These are phyloP conservation scores for Abramis brama DNA, from an alignment of 2,113 vertebrate genomes.

Conservation along the genomic window DNA sequence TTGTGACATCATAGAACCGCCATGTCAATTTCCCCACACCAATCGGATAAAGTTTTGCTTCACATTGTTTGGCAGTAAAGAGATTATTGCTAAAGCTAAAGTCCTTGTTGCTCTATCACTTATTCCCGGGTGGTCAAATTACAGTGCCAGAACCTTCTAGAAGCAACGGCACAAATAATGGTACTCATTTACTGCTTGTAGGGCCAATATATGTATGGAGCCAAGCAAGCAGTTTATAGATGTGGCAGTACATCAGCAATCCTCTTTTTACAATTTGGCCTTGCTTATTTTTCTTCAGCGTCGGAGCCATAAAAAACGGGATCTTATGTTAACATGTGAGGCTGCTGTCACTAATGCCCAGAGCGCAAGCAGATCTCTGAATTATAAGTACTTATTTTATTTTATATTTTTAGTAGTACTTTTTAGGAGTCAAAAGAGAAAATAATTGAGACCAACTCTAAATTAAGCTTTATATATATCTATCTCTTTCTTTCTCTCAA, in stretches of 20 bases:
- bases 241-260: not conserved
- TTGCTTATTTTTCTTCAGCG: not conserved
- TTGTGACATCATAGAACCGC: not conserved
- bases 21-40: not conserved
- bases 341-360: not conserved
- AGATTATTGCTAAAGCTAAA: not conserved
- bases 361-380: not conserved
- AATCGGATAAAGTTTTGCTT: not conserved
- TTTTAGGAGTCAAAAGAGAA: not conserved
- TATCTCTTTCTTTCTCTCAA: too few relatives aligned
- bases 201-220: not conserved
- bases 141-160: constrained; percentile 3
- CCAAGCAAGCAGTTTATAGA: not conserved
- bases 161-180: constrained; percentile 4
- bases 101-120: not conserved
- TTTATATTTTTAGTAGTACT: not conserved
- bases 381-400: not conserved
- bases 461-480: too few relatives aligned
- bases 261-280: constrained; percentile 6
- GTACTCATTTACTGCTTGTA: not conserved
- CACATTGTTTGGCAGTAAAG: not conserved
- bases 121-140: not conserved
- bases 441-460: too few relatives aligned
- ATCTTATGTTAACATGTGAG: not conserved
- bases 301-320: not conserved